These are phyloP conservation scores for Cosmia trapezina DNA, from an alignment of 2,888 invertebrate species.

Conservation along the genomic window DNA sequence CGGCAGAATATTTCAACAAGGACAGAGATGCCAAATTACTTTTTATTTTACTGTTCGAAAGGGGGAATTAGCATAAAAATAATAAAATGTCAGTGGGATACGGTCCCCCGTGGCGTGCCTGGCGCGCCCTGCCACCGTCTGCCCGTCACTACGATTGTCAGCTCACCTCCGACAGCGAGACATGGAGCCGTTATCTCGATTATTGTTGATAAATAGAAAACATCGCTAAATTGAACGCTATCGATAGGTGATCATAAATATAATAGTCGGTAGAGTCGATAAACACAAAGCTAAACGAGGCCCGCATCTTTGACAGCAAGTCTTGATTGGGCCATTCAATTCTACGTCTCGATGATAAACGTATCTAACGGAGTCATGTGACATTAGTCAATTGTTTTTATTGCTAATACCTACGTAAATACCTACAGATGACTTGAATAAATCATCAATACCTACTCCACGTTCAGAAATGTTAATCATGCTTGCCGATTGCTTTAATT, in stretches of 20 bases:
- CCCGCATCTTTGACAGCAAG: constrained; percentile 34
- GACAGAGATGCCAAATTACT: constrained; percentile 73
- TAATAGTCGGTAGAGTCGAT: constrained; percentile 9
- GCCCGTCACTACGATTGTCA: constrained; percentile 83
- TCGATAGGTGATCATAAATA: constrained; percentile 22
- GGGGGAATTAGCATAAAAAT: constrained; percentile 86
- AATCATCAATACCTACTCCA: constrained; percentile 11
- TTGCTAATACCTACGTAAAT: constrained; percentile 1
- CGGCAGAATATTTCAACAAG: constrained; percentile 55
- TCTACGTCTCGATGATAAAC: constrained; percentile 25
- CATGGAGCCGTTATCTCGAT: constrained; percentile 68
- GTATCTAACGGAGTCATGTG: constrained; percentile 19
- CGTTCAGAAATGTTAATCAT: constrained; percentile 50
- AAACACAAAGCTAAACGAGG: constrained; percentile 27
- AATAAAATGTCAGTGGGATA: constrained; percentile 83
- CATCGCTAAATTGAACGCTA: constrained; percentile 48
- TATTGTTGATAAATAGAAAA: constrained; percentile 63
- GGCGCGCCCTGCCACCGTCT: constrained; percentile 71
- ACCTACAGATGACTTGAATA: constrained; percentile 21
- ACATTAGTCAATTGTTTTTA: constrained; percentile 31
- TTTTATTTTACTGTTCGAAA: constrained; percentile 76
- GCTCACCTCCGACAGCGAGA: constrained; percentile 70
- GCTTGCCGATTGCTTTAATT: constrained; percentile 70
- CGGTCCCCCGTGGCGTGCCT: constrained; percentile 75
- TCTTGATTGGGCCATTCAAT: constrained; percentile 31